Base-by-base conservation (phyloP, 2,113 vertebrate genomes). In the Psilopogon haemacephalus region DNA sequence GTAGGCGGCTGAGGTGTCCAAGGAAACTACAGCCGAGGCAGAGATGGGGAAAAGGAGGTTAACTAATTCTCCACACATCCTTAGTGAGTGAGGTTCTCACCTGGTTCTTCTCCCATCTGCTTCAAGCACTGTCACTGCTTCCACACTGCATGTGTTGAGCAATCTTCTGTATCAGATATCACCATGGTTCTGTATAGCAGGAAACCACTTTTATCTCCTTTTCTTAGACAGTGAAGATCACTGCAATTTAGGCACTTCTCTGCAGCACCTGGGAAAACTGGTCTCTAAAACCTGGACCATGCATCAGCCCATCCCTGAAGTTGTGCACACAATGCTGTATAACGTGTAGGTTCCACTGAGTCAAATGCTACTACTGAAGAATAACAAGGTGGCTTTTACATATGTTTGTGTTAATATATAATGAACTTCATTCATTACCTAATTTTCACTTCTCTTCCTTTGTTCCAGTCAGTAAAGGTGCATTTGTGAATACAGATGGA, bases 121-220 rank as follows among this genome's bases (percentile, higher is more conserved):
- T 71, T 65, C n/a, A 42, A 80, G 42, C 33, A 38, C 15, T 75
- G 33, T 26, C 50, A 65, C 11, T 30, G 28, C 13, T 72, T 42
- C 48, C 26, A 67, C 0, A 0, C 8, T 50, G 46, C 11, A 17
- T 8, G 71, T 1, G 1, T 14, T 48, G 58, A 35, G 14, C n/a
- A 26, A 5, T 0, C 0, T 9, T 44, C 37, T 9, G 8, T 60
- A 17, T 28, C 38, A 67, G 56, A 33, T 11, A 26, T 67, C 37
- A 50, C 28, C 3, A 2, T 9, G 21, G 28, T 20, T 75, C 58
- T 32, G 16, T 19, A 20, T 8, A 40, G 8, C n/a, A 60, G 37
- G 17, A 88, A 79, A 52, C 13, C 60, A 30, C 4, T 59, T 71
- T 84, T 69, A 54, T 14, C 5, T 12, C 24, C n/a, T 37, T 80